A percentile compares a stretch with the other conserved stretches of the same genome.
phyloP scores from a whole-genome alignment of 2,113 vertebrate species.

The Montifringilla adamsi region DNA sequence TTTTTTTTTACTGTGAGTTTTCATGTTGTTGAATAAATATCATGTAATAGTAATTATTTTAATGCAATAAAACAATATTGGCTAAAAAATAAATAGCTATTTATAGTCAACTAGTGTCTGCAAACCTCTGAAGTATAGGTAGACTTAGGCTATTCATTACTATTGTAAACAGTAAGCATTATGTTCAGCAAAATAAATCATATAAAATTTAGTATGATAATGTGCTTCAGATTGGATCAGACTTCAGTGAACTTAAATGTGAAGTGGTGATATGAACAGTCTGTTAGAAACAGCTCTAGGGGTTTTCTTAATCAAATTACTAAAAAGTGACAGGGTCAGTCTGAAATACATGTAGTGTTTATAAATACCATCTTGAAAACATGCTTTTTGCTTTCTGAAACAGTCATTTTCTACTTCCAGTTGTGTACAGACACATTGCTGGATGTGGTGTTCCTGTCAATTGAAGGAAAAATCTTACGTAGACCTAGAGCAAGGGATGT shows the following conservation, averaged over 20 bases:
- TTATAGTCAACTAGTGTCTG: background rate
- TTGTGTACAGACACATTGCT: background rate
- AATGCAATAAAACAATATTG: background rate
- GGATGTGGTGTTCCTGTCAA: background rate
- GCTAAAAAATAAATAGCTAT: background rate
- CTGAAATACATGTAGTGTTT: background rate
- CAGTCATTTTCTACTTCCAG: background rate
- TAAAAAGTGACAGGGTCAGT: background rate
- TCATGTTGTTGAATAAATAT: background rate
- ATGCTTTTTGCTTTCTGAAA: background rate
- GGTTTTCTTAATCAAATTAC: background rate
- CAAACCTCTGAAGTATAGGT: background rate
- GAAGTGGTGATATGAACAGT: background rate
- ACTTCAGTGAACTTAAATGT: background rate
- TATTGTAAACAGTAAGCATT: background rate
- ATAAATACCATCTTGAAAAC: background rate
- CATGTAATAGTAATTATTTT: background rate
- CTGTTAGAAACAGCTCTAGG: background rate
- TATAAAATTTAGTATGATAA: background rate
- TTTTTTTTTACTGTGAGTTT: background rate
- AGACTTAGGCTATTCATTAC: background rate
- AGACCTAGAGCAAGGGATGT: background rate
- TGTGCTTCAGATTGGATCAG: background rate
- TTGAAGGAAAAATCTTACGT: background rate
- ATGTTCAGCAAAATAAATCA: background rate